A percentile compares a stretch with the other conserved stretches of the same genome.
phyloP scores from a whole-genome alignment of 2,797 vertebrate genomes.

The Eptatretus atami region DNA sequence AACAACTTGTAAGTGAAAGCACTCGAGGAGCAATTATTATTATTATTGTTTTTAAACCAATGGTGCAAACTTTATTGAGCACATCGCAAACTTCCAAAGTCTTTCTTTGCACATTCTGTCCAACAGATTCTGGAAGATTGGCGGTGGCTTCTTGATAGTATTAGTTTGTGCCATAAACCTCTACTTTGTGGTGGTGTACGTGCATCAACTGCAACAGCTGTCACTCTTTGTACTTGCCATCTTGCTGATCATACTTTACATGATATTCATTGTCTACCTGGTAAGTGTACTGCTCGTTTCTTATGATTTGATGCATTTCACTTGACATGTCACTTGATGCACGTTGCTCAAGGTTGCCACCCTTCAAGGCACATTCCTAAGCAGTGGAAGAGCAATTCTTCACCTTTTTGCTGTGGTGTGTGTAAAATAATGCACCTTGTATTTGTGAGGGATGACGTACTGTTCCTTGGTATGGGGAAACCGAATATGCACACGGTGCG shows the following conservation, averaged over 20 bases:
- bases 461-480: too few relatives aligned
- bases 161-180: conserved; percentile 49
- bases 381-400: too few relatives aligned
- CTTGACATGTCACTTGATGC: background rate
- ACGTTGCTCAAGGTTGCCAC: background rate
- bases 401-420: too few relatives aligned
- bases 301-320: too few relatives aligned
- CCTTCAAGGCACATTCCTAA: too few relatives aligned
- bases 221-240: conserved; percentile 27
- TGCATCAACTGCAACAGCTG: conserved; percentile 23
- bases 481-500: too few relatives aligned
- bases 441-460: too few relatives aligned
- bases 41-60: background rate
- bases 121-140: conserved; percentile 35
- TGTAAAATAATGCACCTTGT: too few relatives aligned
- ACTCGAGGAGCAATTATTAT: background rate
- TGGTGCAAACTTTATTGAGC: too few relatives aligned
- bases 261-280: conserved; percentile 50
- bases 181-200: conserved; percentile 59
- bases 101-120: background rate
- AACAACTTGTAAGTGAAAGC: conserved; percentile 41
- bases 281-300: conserved; percentile 19
- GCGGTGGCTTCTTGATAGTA: conserved; percentile 29
- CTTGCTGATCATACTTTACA: conserved; percentile 30
- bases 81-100: background rate